phyloP scores from a whole-genome alignment of 1,140 invertebrate species.

The Vanessa atalanta region DNA sequence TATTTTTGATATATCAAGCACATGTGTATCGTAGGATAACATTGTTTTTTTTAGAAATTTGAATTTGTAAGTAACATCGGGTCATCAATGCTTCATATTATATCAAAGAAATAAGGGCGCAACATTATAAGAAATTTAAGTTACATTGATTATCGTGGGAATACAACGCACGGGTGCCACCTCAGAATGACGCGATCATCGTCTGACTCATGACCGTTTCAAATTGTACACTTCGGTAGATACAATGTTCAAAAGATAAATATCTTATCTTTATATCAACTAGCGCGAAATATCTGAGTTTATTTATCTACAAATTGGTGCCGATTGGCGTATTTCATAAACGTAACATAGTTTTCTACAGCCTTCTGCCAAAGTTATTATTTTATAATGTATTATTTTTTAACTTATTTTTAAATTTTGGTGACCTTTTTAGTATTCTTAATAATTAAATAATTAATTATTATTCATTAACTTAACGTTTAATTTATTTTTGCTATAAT shows the following conservation, averaged over 20 bases:
- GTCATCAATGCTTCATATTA: neutral
- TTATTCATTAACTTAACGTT: too few species aligned
- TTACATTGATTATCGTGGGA: conserved; percentile 4
- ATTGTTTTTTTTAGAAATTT: too few species aligned
- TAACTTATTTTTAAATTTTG: too few species aligned
- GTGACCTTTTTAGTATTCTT: too few species aligned
- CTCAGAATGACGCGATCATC: neutral
- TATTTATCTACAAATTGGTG: neutral
- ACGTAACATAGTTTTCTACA: neutral
- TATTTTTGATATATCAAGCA: too few species aligned
- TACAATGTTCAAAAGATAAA: neutral
- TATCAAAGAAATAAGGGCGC: neutral
- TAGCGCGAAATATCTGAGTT: neutral
- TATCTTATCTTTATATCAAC: conserved; percentile 5
- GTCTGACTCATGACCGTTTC: neutral
- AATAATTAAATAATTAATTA: too few species aligned
- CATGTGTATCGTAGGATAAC: too few species aligned
- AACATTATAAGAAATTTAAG: neutral
- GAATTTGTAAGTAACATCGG: too few species aligned
- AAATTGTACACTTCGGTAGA: neutral
- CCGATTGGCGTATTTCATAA: neutral
- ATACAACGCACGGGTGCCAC: neutral
- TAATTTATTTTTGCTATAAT: too few species aligned
- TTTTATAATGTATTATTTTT: too few species aligned
- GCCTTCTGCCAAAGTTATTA: too few species aligned